Evolutionary conservation across 2,888 invertebrate species (phyloP), one percentile per base, ranked within the genome.

Genomic region (Apocheima hispidaria): DNA sequence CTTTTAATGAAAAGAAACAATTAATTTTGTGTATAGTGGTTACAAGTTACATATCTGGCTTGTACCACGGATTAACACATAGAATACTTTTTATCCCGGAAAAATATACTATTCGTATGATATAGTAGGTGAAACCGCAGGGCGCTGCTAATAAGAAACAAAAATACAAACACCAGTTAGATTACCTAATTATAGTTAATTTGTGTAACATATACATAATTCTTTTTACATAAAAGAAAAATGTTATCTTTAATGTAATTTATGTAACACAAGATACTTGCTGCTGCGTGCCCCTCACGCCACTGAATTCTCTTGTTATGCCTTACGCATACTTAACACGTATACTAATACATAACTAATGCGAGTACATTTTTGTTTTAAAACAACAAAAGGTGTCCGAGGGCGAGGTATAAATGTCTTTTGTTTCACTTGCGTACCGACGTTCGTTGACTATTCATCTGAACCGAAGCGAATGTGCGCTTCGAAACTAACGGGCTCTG

Each of bases 191-290:
- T 5, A 52, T 33, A 9, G 21, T 2, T 36, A 21, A 49, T 12
- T 28, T n/a, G 48, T 9, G 33, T 43, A 9, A 12, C 9, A 14
- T 41, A 2, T 48, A 26, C 44, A n/a, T 33, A 30, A 56, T 2
- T 40, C 36, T 38, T 48, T 41, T 40, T 30, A 33, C 16, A 28
- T n/a, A 49, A 48, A 30, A 38, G 38, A 14, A 36, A 55, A 55
- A 55, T 20, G 30, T 56, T 46, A 35, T 40, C 30, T 33, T 40
- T 49, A 40, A 41, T 33, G 56, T 40, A 21, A 21, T 49, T 49
- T 56, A 33, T 20, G 21, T 33, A 9, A 35, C 20, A 35, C 33
- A 21, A 14, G 36, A 23, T 49, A 35, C 30, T 33, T 20, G 46
- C 33, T 12, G 6, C 14, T 23, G 5, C 26, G 21, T n/a, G 14